Percentiles rank a stretch among this genome's conserved stretches.
Evolutionary conservation across 2,888 invertebrate genomes (phyloP).

Genomic region (Entomobrya multifasciata): DNA sequence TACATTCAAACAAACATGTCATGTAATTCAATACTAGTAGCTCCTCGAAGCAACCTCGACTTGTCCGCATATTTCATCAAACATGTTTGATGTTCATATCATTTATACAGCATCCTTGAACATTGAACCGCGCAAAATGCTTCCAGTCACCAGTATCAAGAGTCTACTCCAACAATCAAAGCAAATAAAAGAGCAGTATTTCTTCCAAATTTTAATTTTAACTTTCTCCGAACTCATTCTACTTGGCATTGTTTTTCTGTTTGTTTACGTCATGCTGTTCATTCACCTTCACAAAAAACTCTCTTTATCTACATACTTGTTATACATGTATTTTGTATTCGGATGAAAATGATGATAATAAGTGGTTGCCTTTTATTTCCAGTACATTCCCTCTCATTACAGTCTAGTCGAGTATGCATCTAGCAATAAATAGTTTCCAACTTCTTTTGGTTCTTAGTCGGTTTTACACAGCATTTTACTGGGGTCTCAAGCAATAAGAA

Average conservation of each 20-base stretch:
- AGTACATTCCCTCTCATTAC: not conserved
- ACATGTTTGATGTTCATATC: too few relatives aligned
- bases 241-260: not conserved
- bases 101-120: too few relatives aligned
- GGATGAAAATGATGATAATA: slow-evolving; percentile 30
- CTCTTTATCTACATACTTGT: not conserved
- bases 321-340: not conserved
- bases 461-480: too few relatives aligned
- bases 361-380: slow-evolving; percentile 19
- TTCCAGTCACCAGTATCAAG: too few relatives aligned
- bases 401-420: not conserved
- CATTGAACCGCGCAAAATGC: too few relatives aligned
- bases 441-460: not conserved
- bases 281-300: not conserved
- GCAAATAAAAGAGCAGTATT: not conserved
- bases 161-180: too few relatives aligned
- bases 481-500: not conserved
- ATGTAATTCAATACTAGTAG: too few relatives aligned
- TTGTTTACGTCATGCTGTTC: not conserved
- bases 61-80: too few relatives aligned
- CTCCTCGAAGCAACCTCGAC: too few relatives aligned
- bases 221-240: slow-evolving; percentile 17
- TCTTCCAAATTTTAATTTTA: slow-evolving; percentile 25
- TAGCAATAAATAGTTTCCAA: not conserved
- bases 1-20: too few relatives aligned